phyloP scores from a whole-genome alignment of 2,888 invertebrate species.

The Eurois occulta region DNA sequence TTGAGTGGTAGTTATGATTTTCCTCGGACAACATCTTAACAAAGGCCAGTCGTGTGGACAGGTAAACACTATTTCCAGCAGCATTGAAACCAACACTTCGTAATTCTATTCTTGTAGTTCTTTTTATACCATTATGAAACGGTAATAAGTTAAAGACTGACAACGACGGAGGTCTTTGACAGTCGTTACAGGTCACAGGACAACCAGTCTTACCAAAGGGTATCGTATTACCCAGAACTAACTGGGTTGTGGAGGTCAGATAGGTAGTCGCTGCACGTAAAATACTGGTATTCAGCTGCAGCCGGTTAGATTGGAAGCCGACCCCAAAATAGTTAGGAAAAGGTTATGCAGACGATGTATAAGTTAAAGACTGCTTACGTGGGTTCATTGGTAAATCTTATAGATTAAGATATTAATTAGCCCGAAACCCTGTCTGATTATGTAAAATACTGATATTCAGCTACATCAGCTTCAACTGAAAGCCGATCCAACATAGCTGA shows the following conservation, averaged over 20 bases:
- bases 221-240: too few species aligned
- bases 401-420: not conserved
- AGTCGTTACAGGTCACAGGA: too few species aligned
- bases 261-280: too few species aligned
- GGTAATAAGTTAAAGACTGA: too few species aligned
- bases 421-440: not conserved
- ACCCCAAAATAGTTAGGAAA: too few species aligned
- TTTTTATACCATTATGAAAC: not conserved
- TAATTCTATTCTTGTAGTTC: not conserved
- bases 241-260: too few species aligned
- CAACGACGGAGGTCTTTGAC: too few species aligned
- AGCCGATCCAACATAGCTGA: not conserved
- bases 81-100: not conserved
- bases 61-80: not conserved
- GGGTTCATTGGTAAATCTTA: not conserved
- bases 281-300: too few species aligned
- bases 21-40: not conserved
- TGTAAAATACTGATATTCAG: not conserved
- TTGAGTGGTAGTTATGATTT: not conserved
- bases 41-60: not conserved
- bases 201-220: too few species aligned
- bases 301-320: too few species aligned
- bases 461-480: not conserved
- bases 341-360: too few species aligned
- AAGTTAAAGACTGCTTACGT: not conserved